Conservation (phyloP, 1,140 invertebrate genomes). For the Zaprionus ornatus region DNA sequence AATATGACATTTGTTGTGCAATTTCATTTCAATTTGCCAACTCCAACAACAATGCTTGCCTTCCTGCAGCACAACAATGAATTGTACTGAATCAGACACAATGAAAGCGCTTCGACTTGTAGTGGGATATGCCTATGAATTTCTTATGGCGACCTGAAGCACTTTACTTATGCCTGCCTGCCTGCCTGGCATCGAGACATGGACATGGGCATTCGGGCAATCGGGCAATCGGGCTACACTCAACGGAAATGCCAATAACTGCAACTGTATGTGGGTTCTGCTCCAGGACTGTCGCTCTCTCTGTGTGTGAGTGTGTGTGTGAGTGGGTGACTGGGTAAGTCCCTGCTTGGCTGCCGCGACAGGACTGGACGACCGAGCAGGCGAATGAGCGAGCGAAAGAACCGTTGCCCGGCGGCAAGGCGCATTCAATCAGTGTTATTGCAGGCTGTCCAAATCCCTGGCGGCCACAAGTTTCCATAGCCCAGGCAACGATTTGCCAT, state of each 20-base stretch:
- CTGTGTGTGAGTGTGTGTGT: constrained; percentile 6
- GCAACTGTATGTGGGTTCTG: constrained; percentile 3
- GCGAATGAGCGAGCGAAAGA: neutral
- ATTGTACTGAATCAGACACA: constrained; percentile 13
- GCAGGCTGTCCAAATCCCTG: constrained; percentile 46
- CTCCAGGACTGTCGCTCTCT: neutral
- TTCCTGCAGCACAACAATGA: constrained; percentile 7
- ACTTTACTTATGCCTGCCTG: constrained; percentile 27
- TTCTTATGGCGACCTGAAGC: constrained; percentile 47
- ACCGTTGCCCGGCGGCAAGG: constrained; percentile 26
- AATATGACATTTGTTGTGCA: constrained; percentile 18
- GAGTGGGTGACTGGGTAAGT: neutral
- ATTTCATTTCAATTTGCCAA: constrained; percentile 32
- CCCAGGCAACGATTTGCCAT: constrained; percentile 45
- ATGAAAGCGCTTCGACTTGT: constrained; percentile 35
- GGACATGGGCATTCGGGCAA: neutral
- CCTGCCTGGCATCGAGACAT: constrained; percentile 7
- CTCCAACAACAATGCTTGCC: constrained; percentile 11
- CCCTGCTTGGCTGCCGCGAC: constrained; percentile 10
- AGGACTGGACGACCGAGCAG: neutral
- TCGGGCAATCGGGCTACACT: constrained; percentile 1
- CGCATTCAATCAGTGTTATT: constrained; percentile 54
- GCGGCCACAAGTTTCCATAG: constrained; percentile 48
- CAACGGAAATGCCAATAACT: constrained; percentile 48
- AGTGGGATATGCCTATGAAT: constrained; percentile 46